Conservation (phyloP, 2,888 invertebrate genomes). For the Tenthredo distinguenda region DNA sequence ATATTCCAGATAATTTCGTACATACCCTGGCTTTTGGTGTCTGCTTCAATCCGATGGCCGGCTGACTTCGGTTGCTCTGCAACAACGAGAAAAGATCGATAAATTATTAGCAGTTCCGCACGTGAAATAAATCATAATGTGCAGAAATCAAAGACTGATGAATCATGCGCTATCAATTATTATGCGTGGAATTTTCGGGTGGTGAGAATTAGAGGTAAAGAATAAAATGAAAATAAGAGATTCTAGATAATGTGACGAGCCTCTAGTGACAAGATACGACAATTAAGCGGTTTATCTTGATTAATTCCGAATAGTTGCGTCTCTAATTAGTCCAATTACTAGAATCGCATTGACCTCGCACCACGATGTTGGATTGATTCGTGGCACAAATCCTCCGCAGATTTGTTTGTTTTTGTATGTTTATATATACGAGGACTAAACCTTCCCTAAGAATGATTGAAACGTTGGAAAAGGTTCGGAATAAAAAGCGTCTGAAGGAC, state of each 20-base stretch:
- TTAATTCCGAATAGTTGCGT: constrained; percentile 70
- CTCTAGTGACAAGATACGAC: constrained; percentile 54
- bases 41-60: constrained; percentile 84
- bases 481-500: background rate
- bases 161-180: too few species aligned
- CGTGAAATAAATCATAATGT: constrained; percentile 46
- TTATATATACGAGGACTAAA: background rate
- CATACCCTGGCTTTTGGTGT: constrained; percentile 84
- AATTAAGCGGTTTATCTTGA: constrained; percentile 70
- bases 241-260: background rate
- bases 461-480: background rate
- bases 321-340: constrained; percentile 67
- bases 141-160: background rate
- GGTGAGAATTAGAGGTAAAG: background rate
- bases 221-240: background rate
- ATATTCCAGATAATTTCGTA: background rate
- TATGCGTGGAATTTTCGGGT: background rate
- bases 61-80: constrained; percentile 85
- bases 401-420: background rate
- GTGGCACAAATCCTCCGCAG: background rate
- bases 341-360: constrained; percentile 53
- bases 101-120: constrained; percentile 29
- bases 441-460: background rate
- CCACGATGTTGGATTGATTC: background rate
- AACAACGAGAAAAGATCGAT: constrained; percentile 70